Conservation (phyloP, 2,888 invertebrate species). For the Papilio protenor region DNA sequence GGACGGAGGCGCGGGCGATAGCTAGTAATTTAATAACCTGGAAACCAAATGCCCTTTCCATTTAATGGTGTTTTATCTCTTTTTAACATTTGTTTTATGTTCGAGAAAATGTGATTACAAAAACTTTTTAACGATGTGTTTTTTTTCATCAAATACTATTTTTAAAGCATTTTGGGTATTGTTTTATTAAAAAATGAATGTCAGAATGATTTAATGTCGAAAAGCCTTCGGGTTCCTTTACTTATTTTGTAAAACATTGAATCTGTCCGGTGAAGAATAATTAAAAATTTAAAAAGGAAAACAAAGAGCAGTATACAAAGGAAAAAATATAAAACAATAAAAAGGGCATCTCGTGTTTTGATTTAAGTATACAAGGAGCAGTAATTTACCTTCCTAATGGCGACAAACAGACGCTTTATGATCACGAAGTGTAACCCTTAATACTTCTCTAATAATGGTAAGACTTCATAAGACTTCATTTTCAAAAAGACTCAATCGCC, state of each 20-base stretch:
- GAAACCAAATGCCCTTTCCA: too few relatives aligned
- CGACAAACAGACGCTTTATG: background rate
- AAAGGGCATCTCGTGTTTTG: background rate
- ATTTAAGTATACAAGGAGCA: background rate
- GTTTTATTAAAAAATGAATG: slow-evolving; percentile 8
- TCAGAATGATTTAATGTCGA: background rate
- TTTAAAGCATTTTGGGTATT: background rate
- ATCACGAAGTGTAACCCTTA: background rate
- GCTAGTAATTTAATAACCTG: too few relatives aligned
- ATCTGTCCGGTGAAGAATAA: background rate
- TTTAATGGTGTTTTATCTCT: too few relatives aligned
- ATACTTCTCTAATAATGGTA: background rate
- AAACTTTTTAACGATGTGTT: too few relatives aligned
- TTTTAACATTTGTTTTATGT: too few relatives aligned
- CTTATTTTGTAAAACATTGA: slow-evolving; percentile 2
- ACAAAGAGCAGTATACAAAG: background rate
- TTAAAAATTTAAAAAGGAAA: background rate
- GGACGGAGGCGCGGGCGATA: too few relatives aligned
- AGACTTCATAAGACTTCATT: background rate
- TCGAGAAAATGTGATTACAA: too few relatives aligned
- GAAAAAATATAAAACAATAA: background rate
- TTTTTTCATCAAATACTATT: background rate
- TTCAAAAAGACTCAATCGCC: background rate
- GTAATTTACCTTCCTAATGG: background rate
- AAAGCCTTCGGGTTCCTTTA: background rate